Conservation (phyloP, 2,113 vertebrate species). For the Bufo bufo region DNA sequence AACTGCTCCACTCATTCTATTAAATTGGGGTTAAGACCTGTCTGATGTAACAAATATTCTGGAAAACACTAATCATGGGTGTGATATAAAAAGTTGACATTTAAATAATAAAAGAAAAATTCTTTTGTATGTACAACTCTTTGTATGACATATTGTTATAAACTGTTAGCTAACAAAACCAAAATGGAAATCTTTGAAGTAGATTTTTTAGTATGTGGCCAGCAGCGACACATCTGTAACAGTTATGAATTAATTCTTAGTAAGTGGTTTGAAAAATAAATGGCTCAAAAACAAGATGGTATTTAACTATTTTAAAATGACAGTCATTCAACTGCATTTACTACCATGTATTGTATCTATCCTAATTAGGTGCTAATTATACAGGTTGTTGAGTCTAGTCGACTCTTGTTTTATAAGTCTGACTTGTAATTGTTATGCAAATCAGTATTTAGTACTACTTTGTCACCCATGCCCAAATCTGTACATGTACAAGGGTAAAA, state of each 20-base stretch:
- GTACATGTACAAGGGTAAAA: constrained; percentile 32
- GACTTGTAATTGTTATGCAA: constrained; percentile 54
- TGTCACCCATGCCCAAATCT: constrained; percentile 52
- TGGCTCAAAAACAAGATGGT: constrained; percentile 31
- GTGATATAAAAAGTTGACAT: constrained; percentile 22
- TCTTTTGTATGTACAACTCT: constrained; percentile 3
- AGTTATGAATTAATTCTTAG: constrained; percentile 29
- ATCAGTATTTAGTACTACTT: constrained; percentile 48
- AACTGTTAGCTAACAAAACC: constrained; percentile 37
- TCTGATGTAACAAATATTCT: constrained; percentile 32
- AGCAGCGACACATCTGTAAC: constrained; percentile 1
- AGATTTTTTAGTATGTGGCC: background rate
- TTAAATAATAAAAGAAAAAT: background rate
- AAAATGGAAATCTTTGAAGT: constrained; percentile 31
- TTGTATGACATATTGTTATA: constrained; percentile 31
- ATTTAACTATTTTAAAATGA: constrained; percentile 42
- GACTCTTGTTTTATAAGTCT: constrained; percentile 53
- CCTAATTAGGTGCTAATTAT: constrained; percentile 52
- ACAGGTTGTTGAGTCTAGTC: constrained; percentile 54
- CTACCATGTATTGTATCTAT: constrained; percentile 38
- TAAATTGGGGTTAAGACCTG: constrained; percentile 17
- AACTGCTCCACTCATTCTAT: background rate
- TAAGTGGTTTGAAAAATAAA: constrained; percentile 3
- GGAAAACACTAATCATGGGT: background rate
- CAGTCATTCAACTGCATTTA: constrained; percentile 42